A percentile compares a stretch with the other conserved stretches of the same genome.
These are phyloP conservation scores for Heterodera filipjevi DNA, from an alignment of 2,888 invertebrate species.

Conservation along the genomic window DNA sequence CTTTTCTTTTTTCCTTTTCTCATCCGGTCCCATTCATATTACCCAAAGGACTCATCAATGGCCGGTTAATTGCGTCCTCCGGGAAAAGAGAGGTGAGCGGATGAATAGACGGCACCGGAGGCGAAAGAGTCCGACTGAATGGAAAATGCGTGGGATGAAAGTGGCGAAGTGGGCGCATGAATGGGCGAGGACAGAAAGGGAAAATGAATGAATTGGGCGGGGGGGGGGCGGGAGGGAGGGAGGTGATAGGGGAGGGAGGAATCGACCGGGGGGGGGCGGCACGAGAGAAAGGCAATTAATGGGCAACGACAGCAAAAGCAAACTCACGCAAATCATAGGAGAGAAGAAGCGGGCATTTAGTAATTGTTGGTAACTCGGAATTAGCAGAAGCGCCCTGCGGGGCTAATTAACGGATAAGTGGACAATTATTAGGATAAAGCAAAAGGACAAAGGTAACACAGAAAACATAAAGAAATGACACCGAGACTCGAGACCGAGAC, in stretches of 20 bases:
- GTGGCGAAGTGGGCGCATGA: not conserved
- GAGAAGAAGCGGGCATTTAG: not conserved
- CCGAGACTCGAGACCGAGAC: too few species aligned
- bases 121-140: not conserved
- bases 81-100: constrained; percentile 9
- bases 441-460: too few species aligned
- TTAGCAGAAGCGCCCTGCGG: not conserved
- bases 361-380: not conserved
- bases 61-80: constrained; percentile 5
- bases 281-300: not conserved
- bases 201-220: not conserved
- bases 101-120: constrained; percentile 4
- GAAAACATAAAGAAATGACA: too few species aligned
- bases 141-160: constrained; percentile 7
- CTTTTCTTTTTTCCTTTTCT: not conserved
- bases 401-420: not conserved
- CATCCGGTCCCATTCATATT: constrained; percentile 9
- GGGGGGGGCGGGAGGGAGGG: not conserved
- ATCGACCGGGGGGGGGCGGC: not conserved
- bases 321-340: not conserved
- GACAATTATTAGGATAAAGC: too few species aligned
- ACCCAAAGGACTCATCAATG: constrained; percentile 12
- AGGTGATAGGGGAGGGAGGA: not conserved
- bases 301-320: not conserved
- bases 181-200: not conserved